Evolutionary conservation across 2,888 invertebrate genomes (phyloP).

Genomic region (Halocaridina rubra): DNA sequence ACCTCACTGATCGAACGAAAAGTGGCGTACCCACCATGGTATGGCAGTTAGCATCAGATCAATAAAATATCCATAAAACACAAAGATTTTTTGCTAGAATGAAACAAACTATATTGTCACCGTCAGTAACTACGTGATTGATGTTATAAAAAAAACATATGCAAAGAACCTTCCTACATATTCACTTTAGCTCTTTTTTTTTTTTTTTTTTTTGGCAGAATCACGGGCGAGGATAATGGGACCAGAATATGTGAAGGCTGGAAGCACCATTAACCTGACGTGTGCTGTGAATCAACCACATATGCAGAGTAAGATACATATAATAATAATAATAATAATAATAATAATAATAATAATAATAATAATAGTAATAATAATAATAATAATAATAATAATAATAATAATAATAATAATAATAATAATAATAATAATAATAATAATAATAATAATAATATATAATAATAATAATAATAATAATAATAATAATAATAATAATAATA

Average conservation of each 20-base stretch:
- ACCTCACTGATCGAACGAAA: no score
- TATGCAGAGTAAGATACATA: constrained; percentile 32
- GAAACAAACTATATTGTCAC: no score
- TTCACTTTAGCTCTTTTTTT: no score
- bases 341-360: neutral
- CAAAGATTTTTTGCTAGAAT: no score
- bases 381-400: neutral
- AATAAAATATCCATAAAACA: no score
- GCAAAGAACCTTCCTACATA: no score
- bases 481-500: neutral
- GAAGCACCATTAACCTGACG: constrained; percentile 55
- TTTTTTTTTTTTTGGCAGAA: constrained; percentile 19
- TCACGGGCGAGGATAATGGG: constrained; percentile 46
- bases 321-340: neutral
- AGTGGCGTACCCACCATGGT: no score
- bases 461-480: neutral
- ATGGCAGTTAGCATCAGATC: no score
- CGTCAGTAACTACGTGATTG: no score
- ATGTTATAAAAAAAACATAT: no score
- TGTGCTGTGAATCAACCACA: constrained; percentile 48
- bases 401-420: neutral
- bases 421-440: neutral
- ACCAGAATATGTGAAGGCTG: constrained; percentile 58
- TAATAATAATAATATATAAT: neutral
- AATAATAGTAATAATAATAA: neutral